Evolutionary conservation across 2,113 vertebrate species (phyloP).

Genomic region (Poicephalus meyeri): DNA sequence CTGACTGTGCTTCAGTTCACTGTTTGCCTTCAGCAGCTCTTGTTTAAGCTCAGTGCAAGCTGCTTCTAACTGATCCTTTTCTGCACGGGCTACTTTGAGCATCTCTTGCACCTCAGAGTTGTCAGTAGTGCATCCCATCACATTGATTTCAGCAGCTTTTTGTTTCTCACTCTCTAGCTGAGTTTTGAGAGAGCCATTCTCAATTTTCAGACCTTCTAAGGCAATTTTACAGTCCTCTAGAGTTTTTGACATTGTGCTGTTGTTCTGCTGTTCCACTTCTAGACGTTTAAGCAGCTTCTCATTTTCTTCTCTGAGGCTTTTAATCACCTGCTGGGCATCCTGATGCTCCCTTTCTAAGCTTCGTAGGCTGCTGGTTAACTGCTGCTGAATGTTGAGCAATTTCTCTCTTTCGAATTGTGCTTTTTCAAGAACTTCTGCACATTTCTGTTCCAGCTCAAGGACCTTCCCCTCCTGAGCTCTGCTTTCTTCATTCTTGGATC

Average conservation of each 20-base stretch:
- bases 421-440: slow-evolving; percentile 86
- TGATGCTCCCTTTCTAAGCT: slow-evolving; percentile 90
- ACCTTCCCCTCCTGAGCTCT: slow-evolving; percentile 74
- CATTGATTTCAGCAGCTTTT: slow-evolving; percentile 79
- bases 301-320: slow-evolving; percentile 82
- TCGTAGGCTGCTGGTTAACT: slow-evolving; percentile 89
- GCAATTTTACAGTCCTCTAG: slow-evolving; percentile 79
- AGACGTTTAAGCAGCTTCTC: slow-evolving; percentile 78
- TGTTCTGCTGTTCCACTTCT: slow-evolving; percentile 76
- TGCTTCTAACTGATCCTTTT: slow-evolving; percentile 85
- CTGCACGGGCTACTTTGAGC: slow-evolving; percentile 81
- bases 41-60: slow-evolving; percentile 84
- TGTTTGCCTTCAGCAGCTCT: slow-evolving; percentile 83
- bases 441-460: slow-evolving; percentile 87
- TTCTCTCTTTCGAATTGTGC: slow-evolving; percentile 93
- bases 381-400: slow-evolving; percentile 93
- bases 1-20: slow-evolving; percentile 80
- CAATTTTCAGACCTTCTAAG: slow-evolving; percentile 80
- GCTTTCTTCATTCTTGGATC: slow-evolving; percentile 79
- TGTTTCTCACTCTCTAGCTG: slow-evolving; percentile 88
- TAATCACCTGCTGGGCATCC: slow-evolving; percentile 78
- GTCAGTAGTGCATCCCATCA: slow-evolving; percentile 75
- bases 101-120: slow-evolving; percentile 81
- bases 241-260: slow-evolving; percentile 52
- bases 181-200: slow-evolving; percentile 84